Evolutionary conservation across 2,888 invertebrate genomes (phyloP).

Genomic region (Coleophora deauratella): DNA sequence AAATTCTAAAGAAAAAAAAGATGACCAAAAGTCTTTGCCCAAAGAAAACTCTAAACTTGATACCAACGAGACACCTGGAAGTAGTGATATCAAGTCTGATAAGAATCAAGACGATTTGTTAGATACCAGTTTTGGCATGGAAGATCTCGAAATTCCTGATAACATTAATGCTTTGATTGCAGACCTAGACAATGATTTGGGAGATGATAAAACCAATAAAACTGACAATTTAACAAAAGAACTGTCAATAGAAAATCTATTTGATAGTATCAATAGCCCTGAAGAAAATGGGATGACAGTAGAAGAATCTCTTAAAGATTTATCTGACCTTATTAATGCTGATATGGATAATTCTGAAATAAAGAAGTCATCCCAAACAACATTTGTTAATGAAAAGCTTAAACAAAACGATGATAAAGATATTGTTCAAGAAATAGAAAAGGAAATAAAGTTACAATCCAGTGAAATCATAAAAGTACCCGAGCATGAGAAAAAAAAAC

Average conservation of each 20-base stretch:
- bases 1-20: constrained; percentile 1
- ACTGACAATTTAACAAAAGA: constrained; percentile 37
- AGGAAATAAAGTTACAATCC: no score
- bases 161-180: constrained; percentile 57
- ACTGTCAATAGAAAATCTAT: constrained; percentile 37
- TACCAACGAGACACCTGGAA: not conserved
- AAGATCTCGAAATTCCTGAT: constrained; percentile 49
- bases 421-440: no score
- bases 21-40: not conserved
- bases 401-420: no score
- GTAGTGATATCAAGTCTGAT: not conserved
- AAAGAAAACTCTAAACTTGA: not conserved
- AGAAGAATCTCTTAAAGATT: constrained; percentile 21
- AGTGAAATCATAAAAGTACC: no score
- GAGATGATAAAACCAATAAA: constrained; percentile 28
- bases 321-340: constrained; percentile 25
- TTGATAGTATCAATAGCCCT: constrained; percentile 32
- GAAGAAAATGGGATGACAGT: constrained; percentile 15
- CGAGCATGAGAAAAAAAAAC: no score
- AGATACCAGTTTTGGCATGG: constrained; percentile 36
- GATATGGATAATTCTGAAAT: constrained; percentile 18
- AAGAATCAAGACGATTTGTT: constrained; percentile 14
- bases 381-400: not conserved
- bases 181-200: constrained; percentile 46
- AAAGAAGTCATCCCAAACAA: not conserved